Evolutionary conservation across 2,113 vertebrate genomes (phyloP).

Genomic region (Tursiops truncatus): DNA sequence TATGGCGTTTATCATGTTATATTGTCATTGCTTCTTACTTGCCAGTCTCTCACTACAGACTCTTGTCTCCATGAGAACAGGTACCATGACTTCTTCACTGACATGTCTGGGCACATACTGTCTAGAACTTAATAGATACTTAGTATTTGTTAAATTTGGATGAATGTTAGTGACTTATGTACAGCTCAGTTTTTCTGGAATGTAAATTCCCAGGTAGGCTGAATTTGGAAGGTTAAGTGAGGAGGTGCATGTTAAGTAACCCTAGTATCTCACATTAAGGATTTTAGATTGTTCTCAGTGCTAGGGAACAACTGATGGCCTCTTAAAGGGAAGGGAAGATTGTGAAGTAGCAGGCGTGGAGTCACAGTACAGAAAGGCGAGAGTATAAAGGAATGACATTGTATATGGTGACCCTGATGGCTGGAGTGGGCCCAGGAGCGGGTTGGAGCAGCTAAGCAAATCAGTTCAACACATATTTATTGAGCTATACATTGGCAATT

Average conservation of each 20-base stretch:
- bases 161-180: not conserved
- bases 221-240: not conserved
- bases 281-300: not conserved
- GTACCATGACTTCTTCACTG: not conserved
- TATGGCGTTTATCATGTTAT: not conserved
- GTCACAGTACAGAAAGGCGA: not conserved
- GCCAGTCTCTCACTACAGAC: not conserved
- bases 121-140: not conserved
- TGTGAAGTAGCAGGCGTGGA: not conserved
- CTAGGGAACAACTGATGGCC: not conserved
- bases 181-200: not conserved
- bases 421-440: not conserved
- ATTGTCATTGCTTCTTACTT: not conserved
- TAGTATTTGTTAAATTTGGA: not conserved
- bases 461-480: not conserved
- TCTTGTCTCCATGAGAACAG: not conserved
- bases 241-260: not conserved
- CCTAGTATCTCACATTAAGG: not conserved
- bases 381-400: not conserved
- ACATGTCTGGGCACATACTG: not conserved
- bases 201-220: not conserved
- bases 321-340: not conserved
- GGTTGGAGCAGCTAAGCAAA: not conserved
- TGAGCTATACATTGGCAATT: not conserved
- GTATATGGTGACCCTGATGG: not conserved